Evolutionary conservation across 2,888 invertebrate species (phyloP), one percentile per base, ranked within the genome.

Genomic region (Drosophila tripunctata): DNA sequence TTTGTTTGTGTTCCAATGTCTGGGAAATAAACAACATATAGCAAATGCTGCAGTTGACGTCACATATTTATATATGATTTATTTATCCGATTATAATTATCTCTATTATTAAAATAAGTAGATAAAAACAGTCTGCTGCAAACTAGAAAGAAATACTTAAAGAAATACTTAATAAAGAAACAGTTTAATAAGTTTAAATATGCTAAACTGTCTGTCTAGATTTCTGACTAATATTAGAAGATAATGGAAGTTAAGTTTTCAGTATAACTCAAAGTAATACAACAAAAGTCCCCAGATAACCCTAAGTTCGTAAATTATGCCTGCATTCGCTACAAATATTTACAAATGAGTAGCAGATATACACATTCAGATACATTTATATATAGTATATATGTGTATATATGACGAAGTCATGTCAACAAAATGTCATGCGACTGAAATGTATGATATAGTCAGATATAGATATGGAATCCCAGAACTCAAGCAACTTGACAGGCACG

Each of bases 351-450:
- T 45, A 27, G 33, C 35, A 40, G 40, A 17, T 8, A 35, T 4
- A 19, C 24, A 35, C 10, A 52, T 10, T 17, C 6, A 52, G 7
- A 44, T 10, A 10, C 10, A 27, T 14, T 51, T 4, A 12, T 12
- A 15, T 24, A 21, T 24, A 21, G 10, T 27, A 30, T 31, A 43
- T 21, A 45, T 15, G 12, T 31, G 21, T 33, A 21, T 17, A n/a
- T n/a, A n/a, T n/a, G n/a, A n/a, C 17, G 33, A 38, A 24, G 30
- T 43, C 47, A 44, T 63, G 70, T 65, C 75, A 66, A 85, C 78
- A 77, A 54, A 19, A 4, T 82, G 75, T 78, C 83, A 79, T 75
- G 75, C 50, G 86, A 75, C 78, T 31, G 31, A 21, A 57, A 40
- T 50, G 36, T 56, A 56, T 56, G 71, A 80, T 67, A 73, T 55